Base-by-base conservation (phyloP, 1,140 invertebrate genomes). In the Sminthurides bifidus region DNA sequence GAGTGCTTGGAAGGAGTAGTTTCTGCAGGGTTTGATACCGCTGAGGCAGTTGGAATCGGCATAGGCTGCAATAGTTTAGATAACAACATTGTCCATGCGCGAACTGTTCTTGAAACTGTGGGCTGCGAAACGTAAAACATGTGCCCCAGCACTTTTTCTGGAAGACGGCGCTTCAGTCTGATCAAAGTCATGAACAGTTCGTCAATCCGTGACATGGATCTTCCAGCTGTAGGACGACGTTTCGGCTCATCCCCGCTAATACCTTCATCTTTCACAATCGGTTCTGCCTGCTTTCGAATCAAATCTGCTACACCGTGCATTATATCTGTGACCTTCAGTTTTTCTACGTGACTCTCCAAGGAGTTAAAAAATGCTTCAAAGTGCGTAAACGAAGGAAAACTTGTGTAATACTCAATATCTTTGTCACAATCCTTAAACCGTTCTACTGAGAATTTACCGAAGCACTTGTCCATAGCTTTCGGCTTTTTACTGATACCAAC, bases 401-500 rank as follows among this genome's bases (percentile, higher is more conserved):
- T 56, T 2, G 62, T 64, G 50, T 64, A 64, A 30, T 64, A 64
- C 31, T 60, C 62, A 49, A 64, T 64, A 31, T 64, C 62, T 31
- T 60, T 64, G 35, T 60, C 52, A 27, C 31, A 52, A 26, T 60
- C 52, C 5, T 38, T 46, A 48, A 64, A 64, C 31, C 62, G 40
- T 29, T 64, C 62, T 2, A 60, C 59, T 1, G 58, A 58, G 33
- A 64, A 64, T 24, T 41, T 40, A 30, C 56, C 56, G 3, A 35
- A 24, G 31, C 30, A 38, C n/a, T 55, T 59, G 19, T 60, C 57
- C 12, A 49, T 58, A 21, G 52, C 26, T 57, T 59, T 23, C 24
- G 43, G 14, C 27, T 43, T 45, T 57, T 59, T 44, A 37, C 12
- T n/a, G n/a, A 58, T 52, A 24, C 35, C 35, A 8, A 19, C 30